Base-by-base conservation (phyloP, 1,140 invertebrate genomes). In the Conus ventricosus region DNA sequence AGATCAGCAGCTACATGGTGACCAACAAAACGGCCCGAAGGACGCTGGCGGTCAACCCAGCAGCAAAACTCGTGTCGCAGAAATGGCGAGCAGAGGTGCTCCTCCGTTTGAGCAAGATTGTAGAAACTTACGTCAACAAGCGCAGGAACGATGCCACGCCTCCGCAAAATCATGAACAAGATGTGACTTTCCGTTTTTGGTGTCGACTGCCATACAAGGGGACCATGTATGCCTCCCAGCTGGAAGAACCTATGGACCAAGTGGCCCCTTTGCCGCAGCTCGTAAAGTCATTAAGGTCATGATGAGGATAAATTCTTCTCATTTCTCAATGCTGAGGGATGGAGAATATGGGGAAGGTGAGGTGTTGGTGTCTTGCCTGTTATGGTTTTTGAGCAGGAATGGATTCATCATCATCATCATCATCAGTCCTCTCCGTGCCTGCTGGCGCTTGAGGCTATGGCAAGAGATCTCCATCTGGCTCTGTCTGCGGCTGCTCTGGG, bases 71-170 rank as follows among this genome's bases (percentile, higher is more conserved):
- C 5, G 39, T 63, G 5, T 85, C 84, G 63, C 84, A 75, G 63
- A 55, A 53, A 20, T 71, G 84, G 84, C 25, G 84, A 23, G 84
- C 84, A 23, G 17, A 85, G 27, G 51, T 85, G 51, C 53, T 85
- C 13, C 60, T 67, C 17, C 63, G 84, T 7, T 27, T 85, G 84
- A 85, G 53, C 5, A 85, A 55, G 25, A 67, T 85, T 75, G 27
- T 85, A 63, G 63, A 75, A 20, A 25, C 17, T 5, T 85, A 67
- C n/a, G 27, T 85, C 27, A 57, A 67, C 15, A 71, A 39, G 17
- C 60, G 75, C 63, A 85, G 15, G 13, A 39, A 17, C 5, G 71
- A 75, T 15, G 13, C 27, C n/a, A 23, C n/a, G 8, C 10, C 17
- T 51, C 57, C 39, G 13, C 51, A 27, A 17, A 53, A 51, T 51